Evolutionary conservation across 2,113 vertebrate genomes (phyloP).

Genomic region (Hydrochoerus hydrochaeris): DNA sequence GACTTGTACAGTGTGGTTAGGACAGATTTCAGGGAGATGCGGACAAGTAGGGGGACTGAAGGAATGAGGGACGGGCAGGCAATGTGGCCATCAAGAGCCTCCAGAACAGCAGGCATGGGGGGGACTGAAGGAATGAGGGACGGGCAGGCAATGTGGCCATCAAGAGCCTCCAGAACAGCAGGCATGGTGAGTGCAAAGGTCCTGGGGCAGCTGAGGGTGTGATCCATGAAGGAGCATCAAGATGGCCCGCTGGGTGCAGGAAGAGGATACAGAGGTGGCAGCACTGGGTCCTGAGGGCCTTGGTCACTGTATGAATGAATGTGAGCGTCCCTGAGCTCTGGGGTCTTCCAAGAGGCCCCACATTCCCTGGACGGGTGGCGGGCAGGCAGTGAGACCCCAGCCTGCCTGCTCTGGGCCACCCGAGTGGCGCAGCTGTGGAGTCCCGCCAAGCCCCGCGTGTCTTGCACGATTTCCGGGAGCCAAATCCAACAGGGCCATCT

Average conservation of each 20-base stretch:
- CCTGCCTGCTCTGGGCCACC: neutral
- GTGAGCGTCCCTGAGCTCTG: rapidly evolving
- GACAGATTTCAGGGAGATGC: neutral
- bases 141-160: neutral
- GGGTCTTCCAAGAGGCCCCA: neutral
- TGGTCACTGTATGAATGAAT: rapidly evolving
- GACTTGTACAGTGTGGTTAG: rapidly evolving
- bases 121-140: neutral
- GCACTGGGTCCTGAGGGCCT: neutral
- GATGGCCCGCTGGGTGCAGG: rapidly evolving
- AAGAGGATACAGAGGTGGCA: neutral
- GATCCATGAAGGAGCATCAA: neutral
- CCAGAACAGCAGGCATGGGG: rapidly evolving
- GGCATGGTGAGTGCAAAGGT: neutral
- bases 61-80: neutral
- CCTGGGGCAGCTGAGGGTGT: neutral
- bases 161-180: neutral
- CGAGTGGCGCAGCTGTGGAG: slow-evolving; percentile 3
- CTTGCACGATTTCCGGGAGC: slow-evolving; percentile 72
- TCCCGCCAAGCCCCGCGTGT: slow-evolving; percentile 51
- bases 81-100: neutral
- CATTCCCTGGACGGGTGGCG: neutral
- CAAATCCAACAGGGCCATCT: slow-evolving; percentile 77
- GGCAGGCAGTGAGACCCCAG: neutral
- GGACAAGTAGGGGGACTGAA: neutral